Base-by-base conservation (phyloP, 2,797 vertebrate species). In the Argentina silus region DNA sequence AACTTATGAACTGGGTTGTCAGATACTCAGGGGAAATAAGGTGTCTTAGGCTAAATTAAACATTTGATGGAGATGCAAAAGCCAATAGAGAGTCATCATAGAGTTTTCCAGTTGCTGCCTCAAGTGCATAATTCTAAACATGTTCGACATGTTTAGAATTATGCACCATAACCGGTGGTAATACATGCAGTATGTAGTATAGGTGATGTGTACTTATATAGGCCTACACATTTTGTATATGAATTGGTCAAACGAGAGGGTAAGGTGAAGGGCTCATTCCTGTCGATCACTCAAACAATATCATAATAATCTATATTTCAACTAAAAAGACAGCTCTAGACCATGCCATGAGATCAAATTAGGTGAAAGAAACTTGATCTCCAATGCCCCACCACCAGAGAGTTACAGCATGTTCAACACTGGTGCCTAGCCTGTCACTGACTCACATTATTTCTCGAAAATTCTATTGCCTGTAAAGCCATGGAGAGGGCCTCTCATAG, bases 1-100 rank as follows among this genome's bases (percentile, higher is more conserved):
- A 79, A 68, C 70, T 79, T 72, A 82, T 82, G 78, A 84, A 79
- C 78, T 74, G 76, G 75, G 75, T 82, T 79, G 76, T 81, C 81
- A 79, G 77, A 78, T 80, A 69, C 80, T 70, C 81, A 36, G 45
- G 75, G 77, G 81, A 83, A 78, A 81, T 65, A 67, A 67, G 10
- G 60, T 55, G 65, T 72, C 67, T 81, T 69, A 61, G 27, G 69
- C 70, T 77, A 61, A 73, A 64, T 73, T 53, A 76, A 64, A 74
- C 59, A 65, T 62, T 67, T 67, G 69, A 74, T 74, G 78, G 76
- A 78, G 71, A 74, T 62, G 55, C 45, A 79, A 68, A 73, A 64
- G 47, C 73, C 73, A 70, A 61, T 36, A 1, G 15, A 71, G 72
- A 77, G 7, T 17, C 15, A 10, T 43, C 15, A n/a, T 6, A 44